These are phyloP conservation scores for Drosophila baimaii DNA, from an alignment of 1,140 invertebrate species.

Conservation along the genomic window DNA sequence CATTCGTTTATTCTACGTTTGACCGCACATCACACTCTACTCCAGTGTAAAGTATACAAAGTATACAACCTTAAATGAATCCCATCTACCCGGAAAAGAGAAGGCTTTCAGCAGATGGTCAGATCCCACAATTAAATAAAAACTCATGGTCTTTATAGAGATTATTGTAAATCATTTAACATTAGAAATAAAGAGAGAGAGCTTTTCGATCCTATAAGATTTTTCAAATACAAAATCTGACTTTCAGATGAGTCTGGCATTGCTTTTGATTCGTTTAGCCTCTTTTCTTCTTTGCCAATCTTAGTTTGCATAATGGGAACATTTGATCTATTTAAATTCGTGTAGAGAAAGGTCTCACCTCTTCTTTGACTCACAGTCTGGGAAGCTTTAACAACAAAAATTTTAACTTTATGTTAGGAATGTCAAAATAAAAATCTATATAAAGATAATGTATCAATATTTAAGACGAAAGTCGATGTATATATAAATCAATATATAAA, in stretches of 20 bases:
- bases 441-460: no score
- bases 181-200: neutral
- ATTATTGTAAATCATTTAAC: neutral
- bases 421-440: no score
- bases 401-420: no score
- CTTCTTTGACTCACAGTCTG: neutral
- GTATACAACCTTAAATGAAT: neutral
- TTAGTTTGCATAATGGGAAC: neutral
- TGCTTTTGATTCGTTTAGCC: neutral
- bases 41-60: neutral
- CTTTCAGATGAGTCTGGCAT: neutral
- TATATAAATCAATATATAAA: no score
- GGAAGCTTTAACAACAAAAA: neutral
- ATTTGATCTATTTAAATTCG: neutral
- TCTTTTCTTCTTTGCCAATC: neutral
- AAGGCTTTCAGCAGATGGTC: conserved; percentile 3
- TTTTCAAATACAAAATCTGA: neutral
- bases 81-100: neutral
- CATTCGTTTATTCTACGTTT: conserved; percentile 3
- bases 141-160: neutral
- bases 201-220: no score
- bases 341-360: neutral
- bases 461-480: no score
- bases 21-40: neutral
- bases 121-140: conserved; percentile 6